Conservation (phyloP, 35 echinoderm and acorn worm species). For the Heliocidaris tuberculata region DNA sequence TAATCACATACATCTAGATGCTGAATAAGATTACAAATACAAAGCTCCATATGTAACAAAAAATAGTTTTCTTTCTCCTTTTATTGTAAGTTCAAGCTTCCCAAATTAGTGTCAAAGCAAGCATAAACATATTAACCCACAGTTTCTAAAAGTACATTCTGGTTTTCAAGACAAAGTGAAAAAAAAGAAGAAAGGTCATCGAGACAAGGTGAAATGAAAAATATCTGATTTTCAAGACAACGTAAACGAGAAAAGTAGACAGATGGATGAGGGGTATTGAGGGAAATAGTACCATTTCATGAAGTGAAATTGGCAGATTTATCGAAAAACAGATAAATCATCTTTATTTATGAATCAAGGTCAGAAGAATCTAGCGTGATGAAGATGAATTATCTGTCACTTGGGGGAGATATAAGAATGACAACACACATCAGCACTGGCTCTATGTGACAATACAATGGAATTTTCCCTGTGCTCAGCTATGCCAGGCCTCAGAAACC, state of each 20-base stretch:
- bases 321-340: slow-evolving; percentile 5
- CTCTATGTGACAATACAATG: not conserved
- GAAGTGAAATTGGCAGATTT: not conserved
- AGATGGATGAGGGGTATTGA: not conserved
- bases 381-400: slow-evolving; percentile 11
- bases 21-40: too few species aligned
- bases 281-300: not conserved
- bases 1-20: too few species aligned
- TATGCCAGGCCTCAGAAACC: not conserved
- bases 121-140: too few species aligned
- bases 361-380: not conserved
- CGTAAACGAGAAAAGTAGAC: not conserved
- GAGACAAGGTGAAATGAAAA: not conserved
- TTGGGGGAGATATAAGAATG: not conserved
- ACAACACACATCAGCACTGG: not conserved
- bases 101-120: too few species aligned
- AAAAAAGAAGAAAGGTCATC: not conserved
- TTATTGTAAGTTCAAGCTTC: too few species aligned
- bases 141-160: not conserved
- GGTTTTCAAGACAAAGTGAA: not conserved
- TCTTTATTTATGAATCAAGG: not conserved
- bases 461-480: not conserved
- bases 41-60: too few species aligned
- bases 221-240: not conserved
- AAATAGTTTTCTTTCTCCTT: too few species aligned